phyloP scores from a whole-genome alignment of 2,888 invertebrate species.

The Baronia brevicornis region DNA sequence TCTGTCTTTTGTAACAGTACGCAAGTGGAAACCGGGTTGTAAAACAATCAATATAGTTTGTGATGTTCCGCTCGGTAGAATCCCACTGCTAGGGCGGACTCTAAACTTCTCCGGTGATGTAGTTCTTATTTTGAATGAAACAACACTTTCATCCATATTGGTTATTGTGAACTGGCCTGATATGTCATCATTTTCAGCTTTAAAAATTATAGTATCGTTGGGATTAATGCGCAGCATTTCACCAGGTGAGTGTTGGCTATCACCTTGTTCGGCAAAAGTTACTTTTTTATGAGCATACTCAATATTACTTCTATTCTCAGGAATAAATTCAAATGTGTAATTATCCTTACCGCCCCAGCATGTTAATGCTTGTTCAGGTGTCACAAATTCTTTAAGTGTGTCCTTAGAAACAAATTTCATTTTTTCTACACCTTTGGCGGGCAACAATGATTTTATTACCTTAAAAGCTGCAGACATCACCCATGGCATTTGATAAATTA shows the following conservation, averaged over 20 bases:
- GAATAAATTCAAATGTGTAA: conserved; percentile 82
- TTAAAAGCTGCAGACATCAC: conserved; percentile 93
- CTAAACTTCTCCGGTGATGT: conserved; percentile 96
- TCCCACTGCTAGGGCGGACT: conserved; percentile 91
- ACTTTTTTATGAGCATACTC: conserved; percentile 68
- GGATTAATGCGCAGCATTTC: conserved; percentile 79
- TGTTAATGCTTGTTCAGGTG: conserved; percentile 82
- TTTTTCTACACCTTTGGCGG: conserved; percentile 90
- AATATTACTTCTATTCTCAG: conserved; percentile 67
- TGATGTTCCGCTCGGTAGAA: conserved; percentile 78
- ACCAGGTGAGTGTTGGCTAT: conserved; percentile 52
- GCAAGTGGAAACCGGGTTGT: conserved; percentile 81
- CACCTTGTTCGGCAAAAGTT: conserved; percentile 47
- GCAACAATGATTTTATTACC: conserved; percentile 90
- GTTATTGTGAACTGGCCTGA: conserved; percentile 80
- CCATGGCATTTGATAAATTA: conserved; percentile 97
- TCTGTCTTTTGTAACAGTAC: conserved; percentile 84
- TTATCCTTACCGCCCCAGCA: conserved; percentile 88
- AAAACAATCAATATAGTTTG: conserved; percentile 83
- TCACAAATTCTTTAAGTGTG: conserved; percentile 82
- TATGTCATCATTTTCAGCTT: conserved; percentile 79
- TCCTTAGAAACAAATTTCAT: conserved; percentile 89
- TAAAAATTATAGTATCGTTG: conserved; percentile 82
- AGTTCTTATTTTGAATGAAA: conserved; percentile 88
- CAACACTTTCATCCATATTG: conserved; percentile 76